Evolutionary conservation across 1,140 invertebrate species (phyloP), one percentile per base, ranked within the genome.

Genomic region (Cydia pomonella): DNA sequence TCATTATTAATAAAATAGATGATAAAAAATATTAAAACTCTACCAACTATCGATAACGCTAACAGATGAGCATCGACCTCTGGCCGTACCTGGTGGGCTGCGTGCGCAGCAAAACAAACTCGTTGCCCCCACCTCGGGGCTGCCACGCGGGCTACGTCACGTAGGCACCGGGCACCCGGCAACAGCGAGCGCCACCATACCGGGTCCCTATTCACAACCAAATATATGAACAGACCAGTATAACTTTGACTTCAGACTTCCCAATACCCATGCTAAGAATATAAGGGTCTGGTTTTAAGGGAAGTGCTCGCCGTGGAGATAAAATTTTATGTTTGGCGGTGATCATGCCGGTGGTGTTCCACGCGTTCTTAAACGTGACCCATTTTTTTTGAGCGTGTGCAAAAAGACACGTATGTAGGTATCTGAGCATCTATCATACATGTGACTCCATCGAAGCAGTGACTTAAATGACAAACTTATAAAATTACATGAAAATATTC

Each of bases 111-210:
- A 81, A 82, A 87, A 86, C 84, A 87, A 86, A 85, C 86, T 84
- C 85, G 84, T 80, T 79, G 78, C 82, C 80, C 78, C 69, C 73
- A 74, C 73, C 74, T 21, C 25, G 21, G 44, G 73, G 53, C 81
- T 76, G 84, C 85, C 88, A 91, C 88, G 89, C 83, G 89, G 87
- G 69, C 88, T 79, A 82, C 86, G 89, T 91, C 89, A 91, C 89
- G 88, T 91, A 91, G 88, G 88, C 89, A 88, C 82, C 84, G 77
- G 79, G 73, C 75, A 69, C 53, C 77, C 73, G 10, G 47, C 75
- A 27, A 33, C 27, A 69, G 16, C 64, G 27, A 38, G 29, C 76
- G 63, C 75, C 18, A 27, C 18, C 33, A 41, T 33, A 62, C 23
- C 50, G 62, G 47, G 47, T 18, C n/a, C 47, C 16, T n/a, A 50